These are phyloP conservation scores for Datnioides undecimradiatus DNA, from an alignment of 2,113 vertebrate species.

Conservation along the genomic window DNA sequence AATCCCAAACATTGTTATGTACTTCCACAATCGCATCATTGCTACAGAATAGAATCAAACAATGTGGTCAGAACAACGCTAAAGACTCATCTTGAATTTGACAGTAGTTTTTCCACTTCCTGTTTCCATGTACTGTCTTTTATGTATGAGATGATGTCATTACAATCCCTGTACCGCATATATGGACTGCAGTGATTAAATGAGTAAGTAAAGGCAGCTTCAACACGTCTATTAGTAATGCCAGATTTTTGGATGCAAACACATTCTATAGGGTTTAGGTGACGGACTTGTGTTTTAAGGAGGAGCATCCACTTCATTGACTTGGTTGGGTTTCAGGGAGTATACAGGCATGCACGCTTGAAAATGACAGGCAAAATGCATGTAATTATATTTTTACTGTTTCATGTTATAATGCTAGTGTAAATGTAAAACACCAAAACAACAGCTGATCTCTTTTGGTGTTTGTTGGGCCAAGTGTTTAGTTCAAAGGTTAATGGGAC, in stretches of 20 bases:
- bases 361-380: too few species aligned
- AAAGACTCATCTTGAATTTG: neutral
- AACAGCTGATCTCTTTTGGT: neutral
- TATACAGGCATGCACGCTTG: too few species aligned
- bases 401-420: neutral
- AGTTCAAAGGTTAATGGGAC: neutral
- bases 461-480: constrained; percentile 3
- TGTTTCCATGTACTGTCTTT: neutral
- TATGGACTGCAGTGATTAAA: neutral
- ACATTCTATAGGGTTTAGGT: too few species aligned
- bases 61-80: neutral
- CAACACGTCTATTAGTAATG: too few species aligned
- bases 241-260: too few species aligned
- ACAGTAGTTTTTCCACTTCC: neutral
- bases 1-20: neutral
- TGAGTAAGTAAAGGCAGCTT: neutral
- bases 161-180: neutral
- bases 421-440: neutral
- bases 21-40: neutral
- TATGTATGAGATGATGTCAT: neutral
- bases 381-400: too few species aligned
- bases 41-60: neutral
- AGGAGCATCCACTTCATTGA: too few species aligned
- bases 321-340: too few species aligned
- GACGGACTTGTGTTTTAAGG: too few species aligned